Conservation (phyloP, 2,797 vertebrate genomes). For the Perdix hodgsoniae region DNA sequence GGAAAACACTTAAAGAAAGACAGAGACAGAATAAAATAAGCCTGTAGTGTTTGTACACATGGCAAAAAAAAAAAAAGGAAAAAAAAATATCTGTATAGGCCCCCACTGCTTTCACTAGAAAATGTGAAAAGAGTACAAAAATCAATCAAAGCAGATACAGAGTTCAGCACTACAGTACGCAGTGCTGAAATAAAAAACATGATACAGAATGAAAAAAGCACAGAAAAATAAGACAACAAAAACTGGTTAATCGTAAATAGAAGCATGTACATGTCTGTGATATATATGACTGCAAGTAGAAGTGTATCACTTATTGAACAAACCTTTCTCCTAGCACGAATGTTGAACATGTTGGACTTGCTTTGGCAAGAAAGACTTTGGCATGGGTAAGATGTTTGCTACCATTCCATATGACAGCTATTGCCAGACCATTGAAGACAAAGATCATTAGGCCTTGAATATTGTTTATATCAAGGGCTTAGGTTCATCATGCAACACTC, state of each 20-base stretch:
- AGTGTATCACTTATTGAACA: background rate
- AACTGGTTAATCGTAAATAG: background rate
- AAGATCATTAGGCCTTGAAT: background rate
- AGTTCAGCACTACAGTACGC: background rate
- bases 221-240: background rate
- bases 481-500: background rate
- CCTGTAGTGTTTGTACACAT: background rate
- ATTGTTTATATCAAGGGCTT: background rate
- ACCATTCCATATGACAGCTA: background rate
- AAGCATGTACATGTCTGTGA: background rate
- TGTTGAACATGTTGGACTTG: accelerated
- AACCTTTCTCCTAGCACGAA: background rate
- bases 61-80: background rate
- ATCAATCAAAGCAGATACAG: background rate
- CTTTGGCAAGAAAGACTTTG: background rate
- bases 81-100: background rate
- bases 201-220: background rate
- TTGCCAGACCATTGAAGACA: background rate
- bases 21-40: background rate
- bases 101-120: background rate
- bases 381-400: background rate
- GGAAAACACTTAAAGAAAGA: constrained; percentile 2
- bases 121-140: background rate
- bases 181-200: background rate
- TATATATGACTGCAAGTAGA: background rate